Conservation (phyloP, 1,140 invertebrate species). For the Cyrtorhinus lividipennis region DNA sequence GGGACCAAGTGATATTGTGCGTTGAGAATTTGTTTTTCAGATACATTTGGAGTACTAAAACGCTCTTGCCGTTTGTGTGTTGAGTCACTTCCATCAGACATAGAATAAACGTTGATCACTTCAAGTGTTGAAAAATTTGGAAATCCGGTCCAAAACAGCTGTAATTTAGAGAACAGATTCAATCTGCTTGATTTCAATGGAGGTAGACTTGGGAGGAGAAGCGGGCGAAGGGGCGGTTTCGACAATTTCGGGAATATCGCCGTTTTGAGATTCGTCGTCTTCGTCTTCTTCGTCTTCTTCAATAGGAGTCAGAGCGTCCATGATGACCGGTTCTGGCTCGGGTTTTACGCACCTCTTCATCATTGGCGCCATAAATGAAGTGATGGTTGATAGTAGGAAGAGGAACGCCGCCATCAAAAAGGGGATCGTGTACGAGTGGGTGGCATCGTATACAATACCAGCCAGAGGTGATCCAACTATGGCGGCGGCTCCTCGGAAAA, state of each 20-base stretch:
- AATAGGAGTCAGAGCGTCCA: conserved; percentile 60
- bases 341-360: conserved; percentile 44
- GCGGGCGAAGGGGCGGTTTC: conserved; percentile 45
- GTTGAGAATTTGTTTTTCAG: no score
- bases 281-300: conserved; percentile 65
- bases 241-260: conserved; percentile 41
- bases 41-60: no score
- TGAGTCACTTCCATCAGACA: no score
- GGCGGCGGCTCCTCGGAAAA: conserved; percentile 84
- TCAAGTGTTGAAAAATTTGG: no score
- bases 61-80: no score
- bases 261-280: conserved; percentile 46
- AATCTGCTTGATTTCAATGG: conserved; percentile 44
- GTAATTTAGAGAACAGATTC: conserved; percentile 46
- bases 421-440: conserved; percentile 67
- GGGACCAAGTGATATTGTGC: no score
- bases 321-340: conserved; percentile 38
- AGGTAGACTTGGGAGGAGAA: conserved; percentile 17
- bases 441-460: conserved; percentile 77
- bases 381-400: conserved; percentile 69
- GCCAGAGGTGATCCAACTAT: conserved; percentile 69
- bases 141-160: no score
- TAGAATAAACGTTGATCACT: no score
- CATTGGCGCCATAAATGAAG: conserved; percentile 67
- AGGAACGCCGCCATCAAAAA: conserved; percentile 85